Evolutionary conservation across 2,797 vertebrate species (phyloP).

Genomic region (Pangasius larnaudii): DNA sequence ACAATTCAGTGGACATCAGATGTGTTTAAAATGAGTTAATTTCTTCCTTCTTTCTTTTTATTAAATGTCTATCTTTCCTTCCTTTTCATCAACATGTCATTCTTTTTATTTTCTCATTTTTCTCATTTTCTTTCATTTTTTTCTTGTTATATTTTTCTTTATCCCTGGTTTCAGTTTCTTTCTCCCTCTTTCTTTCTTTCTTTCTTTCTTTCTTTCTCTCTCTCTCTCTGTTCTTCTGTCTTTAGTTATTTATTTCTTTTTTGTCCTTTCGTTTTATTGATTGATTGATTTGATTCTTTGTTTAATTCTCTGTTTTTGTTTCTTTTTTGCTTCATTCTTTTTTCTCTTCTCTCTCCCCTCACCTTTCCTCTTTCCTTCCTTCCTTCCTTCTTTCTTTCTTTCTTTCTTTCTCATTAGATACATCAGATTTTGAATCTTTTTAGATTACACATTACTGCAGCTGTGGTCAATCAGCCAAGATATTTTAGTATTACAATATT

Average conservation of each 20-base stretch:
- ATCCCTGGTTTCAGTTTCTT: too few relatives aligned
- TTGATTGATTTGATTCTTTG: too few relatives aligned
- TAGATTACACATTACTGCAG: not conserved
- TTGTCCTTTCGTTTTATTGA: too few relatives aligned
- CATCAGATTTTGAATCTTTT: not conserved
- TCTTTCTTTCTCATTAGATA: not conserved
- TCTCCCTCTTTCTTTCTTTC: not conserved
- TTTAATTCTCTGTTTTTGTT: not conserved
- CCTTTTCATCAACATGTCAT: not conserved
- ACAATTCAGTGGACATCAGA: not conserved
- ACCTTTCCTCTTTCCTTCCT: not conserved
- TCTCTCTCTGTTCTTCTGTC: not conserved
- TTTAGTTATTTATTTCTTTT: too few relatives aligned
- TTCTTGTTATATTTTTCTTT: not conserved
- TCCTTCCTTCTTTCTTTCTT: not conserved
- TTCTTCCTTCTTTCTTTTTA: not conserved
- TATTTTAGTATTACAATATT: not conserved
- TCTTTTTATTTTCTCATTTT: not conserved
- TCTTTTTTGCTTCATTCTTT: not conserved
- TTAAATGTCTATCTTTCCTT: not conserved
- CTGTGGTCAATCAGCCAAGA: not conserved
- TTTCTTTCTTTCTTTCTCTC: not conserved
- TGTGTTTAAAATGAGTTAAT: not conserved
- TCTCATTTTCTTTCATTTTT: not conserved
- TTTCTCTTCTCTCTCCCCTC: not conserved